These are phyloP conservation scores for Falco columbarius DNA, from an alignment of 2,797 vertebrate genomes.

Conservation along the genomic window DNA sequence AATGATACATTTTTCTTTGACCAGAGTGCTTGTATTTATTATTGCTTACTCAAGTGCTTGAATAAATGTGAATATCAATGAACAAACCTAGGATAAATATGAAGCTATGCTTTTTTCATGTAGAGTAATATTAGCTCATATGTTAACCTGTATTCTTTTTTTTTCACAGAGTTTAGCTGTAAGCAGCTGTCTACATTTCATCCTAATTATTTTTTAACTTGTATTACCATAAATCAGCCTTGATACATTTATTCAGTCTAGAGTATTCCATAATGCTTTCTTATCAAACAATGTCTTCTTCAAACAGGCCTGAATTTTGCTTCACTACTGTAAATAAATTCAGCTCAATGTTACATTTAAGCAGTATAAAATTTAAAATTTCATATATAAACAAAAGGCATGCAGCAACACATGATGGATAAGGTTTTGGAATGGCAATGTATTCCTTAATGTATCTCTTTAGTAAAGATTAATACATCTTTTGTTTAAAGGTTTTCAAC, in stretches of 20 bases:
- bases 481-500: background rate
- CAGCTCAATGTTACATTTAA: background rate
- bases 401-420: background rate
- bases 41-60: background rate
- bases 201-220: background rate
- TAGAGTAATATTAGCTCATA: background rate
- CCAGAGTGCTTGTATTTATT: background rate
- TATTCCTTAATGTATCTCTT: background rate
- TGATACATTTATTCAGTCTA: background rate
- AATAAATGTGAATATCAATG: background rate
- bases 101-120: background rate
- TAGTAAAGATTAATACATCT: background rate
- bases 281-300: background rate
- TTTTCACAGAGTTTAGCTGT: background rate
- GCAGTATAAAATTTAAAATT: background rate
- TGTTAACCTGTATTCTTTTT: background rate
- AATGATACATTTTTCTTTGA: background rate
- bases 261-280: background rate
- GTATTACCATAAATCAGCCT: background rate
- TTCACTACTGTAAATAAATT: background rate
- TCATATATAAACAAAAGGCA: background rate
- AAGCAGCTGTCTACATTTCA: background rate
- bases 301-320: background rate
- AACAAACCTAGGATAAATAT: background rate
- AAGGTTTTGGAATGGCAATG: background rate